Conservation (phyloP, 2,113 vertebrate genomes). For the Cardinalis cardinalis region DNA sequence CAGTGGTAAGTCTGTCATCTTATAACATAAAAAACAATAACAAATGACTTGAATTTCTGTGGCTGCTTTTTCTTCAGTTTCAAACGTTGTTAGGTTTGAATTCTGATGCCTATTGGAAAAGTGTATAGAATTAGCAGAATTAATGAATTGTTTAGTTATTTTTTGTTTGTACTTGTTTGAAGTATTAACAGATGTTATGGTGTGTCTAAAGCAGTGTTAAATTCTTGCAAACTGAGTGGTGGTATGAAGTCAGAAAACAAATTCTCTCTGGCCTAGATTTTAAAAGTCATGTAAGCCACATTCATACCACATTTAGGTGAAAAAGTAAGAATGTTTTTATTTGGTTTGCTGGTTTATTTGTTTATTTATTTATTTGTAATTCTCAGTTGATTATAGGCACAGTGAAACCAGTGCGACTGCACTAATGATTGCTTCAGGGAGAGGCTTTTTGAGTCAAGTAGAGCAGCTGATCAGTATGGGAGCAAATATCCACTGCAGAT, state of each 20-base stretch:
- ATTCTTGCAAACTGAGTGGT: not conserved
- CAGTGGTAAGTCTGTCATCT: conserved; percentile 77
- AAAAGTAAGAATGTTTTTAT: not conserved
- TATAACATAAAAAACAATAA: fast-evolving
- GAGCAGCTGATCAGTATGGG: conserved; percentile 92
- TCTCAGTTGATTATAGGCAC: conserved; percentile 90
- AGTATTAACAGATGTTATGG: not conserved
- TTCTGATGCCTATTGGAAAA: not conserved
- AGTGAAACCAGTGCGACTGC: conserved; percentile 86
- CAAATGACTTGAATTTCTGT: not conserved
- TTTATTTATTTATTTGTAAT: not conserved
- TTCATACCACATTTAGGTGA: not conserved
- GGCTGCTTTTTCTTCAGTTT: not conserved
- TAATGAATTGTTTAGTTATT: not conserved
- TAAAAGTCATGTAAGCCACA: not conserved
- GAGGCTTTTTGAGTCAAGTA: conserved; percentile 85
- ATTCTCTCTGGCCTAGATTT: not conserved
- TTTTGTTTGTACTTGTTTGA: not conserved
- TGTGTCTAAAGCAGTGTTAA: not conserved
- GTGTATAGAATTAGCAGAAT: not conserved
- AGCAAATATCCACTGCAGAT: conserved; percentile 82
- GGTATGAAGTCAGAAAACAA: not conserved
- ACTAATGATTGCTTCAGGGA: conserved; percentile 89
- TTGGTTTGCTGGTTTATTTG: not conserved
- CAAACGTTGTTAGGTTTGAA: not conserved